These are phyloP conservation scores for Brenthis hecate DNA, from an alignment of 2,888 invertebrate species.

Conservation along the genomic window DNA sequence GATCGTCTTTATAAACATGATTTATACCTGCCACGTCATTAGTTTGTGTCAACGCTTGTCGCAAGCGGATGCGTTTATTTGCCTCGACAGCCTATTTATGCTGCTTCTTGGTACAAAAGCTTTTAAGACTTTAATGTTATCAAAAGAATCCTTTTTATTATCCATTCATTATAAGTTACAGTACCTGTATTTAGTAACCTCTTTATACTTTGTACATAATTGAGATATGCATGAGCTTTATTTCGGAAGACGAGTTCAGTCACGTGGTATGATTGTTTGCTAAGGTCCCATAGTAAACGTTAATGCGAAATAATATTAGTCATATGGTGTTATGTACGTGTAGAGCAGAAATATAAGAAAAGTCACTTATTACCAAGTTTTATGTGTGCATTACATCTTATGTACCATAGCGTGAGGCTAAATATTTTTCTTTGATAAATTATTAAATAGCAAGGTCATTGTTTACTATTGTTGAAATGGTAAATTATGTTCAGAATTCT, in stretches of 20 bases:
- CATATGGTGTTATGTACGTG: too few relatives aligned
- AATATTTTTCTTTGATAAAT: constrained; percentile 2
- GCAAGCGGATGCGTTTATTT: constrained; percentile 71
- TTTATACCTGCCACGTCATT: constrained; percentile 80
- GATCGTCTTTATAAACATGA: constrained; percentile 73
- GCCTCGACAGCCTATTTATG: constrained; percentile 58
- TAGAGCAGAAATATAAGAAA: too few relatives aligned
- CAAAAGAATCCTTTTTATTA: neutral
- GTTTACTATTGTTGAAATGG: constrained; percentile 16
- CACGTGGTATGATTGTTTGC: too few relatives aligned
- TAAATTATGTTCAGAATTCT: constrained; percentile 46
- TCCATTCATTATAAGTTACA: neutral
- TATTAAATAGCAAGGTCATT: constrained; percentile 12
- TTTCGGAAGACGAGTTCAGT: too few relatives aligned
- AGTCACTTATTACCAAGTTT: too few relatives aligned
- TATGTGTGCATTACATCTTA: too few relatives aligned
- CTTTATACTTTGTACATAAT: too few relatives aligned
- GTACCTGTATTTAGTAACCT: too few relatives aligned
- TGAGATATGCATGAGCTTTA: too few relatives aligned
- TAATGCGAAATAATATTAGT: too few relatives aligned
- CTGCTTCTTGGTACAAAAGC: constrained; percentile 41
- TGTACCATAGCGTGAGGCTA: constrained; percentile 1
- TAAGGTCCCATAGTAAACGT: too few relatives aligned
- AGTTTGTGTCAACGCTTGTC: constrained; percentile 73
- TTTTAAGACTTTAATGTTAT: constrained; percentile 29